Conservation (phyloP, 2,113 vertebrate species). For the Mormyrus iriodes region DNA sequence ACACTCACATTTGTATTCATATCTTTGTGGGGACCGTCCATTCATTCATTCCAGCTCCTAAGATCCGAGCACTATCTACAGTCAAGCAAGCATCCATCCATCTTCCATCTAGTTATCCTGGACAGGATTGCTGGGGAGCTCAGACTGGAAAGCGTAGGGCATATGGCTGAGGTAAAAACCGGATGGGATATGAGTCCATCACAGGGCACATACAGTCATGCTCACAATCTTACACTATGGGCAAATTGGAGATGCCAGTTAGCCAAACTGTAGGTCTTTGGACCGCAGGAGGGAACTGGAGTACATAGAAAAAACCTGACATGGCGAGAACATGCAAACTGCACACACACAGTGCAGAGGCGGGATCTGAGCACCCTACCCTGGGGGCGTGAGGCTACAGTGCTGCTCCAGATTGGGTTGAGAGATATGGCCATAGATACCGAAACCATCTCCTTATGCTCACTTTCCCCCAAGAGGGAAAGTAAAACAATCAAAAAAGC, state of each 20-base stretch:
- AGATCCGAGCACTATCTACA: not conserved
- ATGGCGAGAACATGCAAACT: not conserved
- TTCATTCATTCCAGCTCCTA: not conserved
- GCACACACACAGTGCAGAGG: not conserved
- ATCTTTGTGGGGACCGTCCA: too few relatives aligned
- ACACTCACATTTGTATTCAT: not conserved
- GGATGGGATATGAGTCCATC: too few relatives aligned
- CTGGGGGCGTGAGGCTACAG: not conserved
- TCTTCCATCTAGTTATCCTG: not conserved
- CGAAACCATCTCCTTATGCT: not conserved
- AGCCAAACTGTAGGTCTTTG: not conserved
- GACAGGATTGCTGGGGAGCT: not conserved
- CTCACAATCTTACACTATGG: not conserved
- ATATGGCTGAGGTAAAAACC: too few relatives aligned
- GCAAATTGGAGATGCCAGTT: not conserved
- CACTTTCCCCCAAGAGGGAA: not conserved
- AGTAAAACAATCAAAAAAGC: not conserved
- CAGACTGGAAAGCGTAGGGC: too few relatives aligned
- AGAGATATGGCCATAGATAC: not conserved
- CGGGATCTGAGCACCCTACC: not conserved
- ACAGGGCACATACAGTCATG: too few relatives aligned
- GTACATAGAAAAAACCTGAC: not conserved
- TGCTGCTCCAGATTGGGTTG: not conserved
- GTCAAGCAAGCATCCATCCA: not conserved
- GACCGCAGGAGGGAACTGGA: not conserved